phyloP scores from a whole-genome alignment of 2,797 vertebrate genomes.

The Pseudochromis fuscus region DNA sequence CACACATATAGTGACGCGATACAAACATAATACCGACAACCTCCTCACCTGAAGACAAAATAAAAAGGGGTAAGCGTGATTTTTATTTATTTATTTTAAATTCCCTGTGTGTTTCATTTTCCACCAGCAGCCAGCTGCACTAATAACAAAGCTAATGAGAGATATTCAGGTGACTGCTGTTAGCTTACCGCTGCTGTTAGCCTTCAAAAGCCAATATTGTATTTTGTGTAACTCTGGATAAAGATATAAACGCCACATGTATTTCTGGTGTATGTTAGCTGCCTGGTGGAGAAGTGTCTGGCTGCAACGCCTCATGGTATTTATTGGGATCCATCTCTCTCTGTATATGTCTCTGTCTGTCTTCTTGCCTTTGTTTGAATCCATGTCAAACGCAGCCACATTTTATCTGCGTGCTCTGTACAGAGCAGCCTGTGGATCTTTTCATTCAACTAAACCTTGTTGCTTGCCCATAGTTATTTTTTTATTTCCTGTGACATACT shows the following conservation, averaged over 20 bases:
- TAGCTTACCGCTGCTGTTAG: constrained; percentile 72
- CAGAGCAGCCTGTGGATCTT: constrained; percentile 50
- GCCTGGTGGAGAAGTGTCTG: constrained; percentile 20
- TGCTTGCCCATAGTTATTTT: constrained; percentile 7
- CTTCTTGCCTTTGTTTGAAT: constrained; percentile 81
- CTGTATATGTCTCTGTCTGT: constrained; percentile 49
- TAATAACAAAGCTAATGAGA: constrained; percentile 69
- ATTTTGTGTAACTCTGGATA: constrained; percentile 19
- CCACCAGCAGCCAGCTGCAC: constrained; percentile 19
- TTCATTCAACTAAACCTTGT: constrained; percentile 8
- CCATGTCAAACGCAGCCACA: constrained; percentile 77
- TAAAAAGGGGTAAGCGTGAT: constrained; percentile 72
- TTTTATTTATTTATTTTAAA: neutral
- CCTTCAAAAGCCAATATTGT: constrained; percentile 31
- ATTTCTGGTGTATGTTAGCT: constrained; percentile 10
- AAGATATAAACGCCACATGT: constrained; percentile 11
- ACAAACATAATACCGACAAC: constrained; percentile 31
- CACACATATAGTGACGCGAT: constrained; percentile 22
- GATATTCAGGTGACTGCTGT: constrained; percentile 71
- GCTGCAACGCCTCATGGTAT: constrained; percentile 32
- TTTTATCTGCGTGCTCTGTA: constrained; percentile 65
- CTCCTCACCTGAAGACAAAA: constrained; percentile 56
- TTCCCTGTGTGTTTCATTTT: too few relatives aligned
- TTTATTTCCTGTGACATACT: neutral
- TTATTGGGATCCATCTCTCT: constrained; percentile 44